phyloP scores from a whole-genome alignment of 2,888 invertebrate genomes.

The Epistrophella euchroma region DNA sequence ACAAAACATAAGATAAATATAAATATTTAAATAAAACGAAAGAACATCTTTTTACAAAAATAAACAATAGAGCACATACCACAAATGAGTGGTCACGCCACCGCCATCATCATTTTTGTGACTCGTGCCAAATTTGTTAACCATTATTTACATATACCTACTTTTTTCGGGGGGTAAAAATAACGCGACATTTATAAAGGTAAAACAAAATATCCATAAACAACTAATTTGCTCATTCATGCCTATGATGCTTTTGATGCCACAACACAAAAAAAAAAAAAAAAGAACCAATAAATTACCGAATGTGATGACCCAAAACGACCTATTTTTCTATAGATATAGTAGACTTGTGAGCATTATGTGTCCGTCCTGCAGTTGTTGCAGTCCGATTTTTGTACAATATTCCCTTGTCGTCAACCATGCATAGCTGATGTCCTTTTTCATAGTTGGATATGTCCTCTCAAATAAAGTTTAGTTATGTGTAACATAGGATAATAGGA shows the following conservation, averaged over 20 bases:
- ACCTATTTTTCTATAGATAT: constrained; percentile 21
- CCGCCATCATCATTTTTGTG: constrained; percentile 56
- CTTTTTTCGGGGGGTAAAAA: constrained; percentile 10
- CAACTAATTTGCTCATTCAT: constrained; percentile 57
- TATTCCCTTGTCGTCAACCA: constrained; percentile 36
- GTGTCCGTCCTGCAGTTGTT: neutral
- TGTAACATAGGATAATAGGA: constrained; percentile 57
- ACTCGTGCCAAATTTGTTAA: constrained; percentile 60
- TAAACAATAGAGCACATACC: constrained; percentile 22
- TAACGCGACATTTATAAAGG: constrained; percentile 33
- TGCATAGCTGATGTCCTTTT: constrained; percentile 53
- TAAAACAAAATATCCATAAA: constrained; percentile 34
- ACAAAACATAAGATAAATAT: too few species aligned
- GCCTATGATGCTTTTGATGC: constrained; percentile 41
- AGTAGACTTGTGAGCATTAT: neutral
- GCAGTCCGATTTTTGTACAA: constrained; percentile 10
- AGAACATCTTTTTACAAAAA: too few species aligned
- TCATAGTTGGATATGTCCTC: constrained; percentile 14
- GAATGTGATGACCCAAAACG: constrained; percentile 63
- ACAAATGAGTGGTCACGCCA: constrained; percentile 59
- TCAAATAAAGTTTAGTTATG: constrained; percentile 12
- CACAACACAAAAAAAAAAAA: neutral
- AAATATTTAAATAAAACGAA: too few species aligned
- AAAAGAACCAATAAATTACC: constrained; percentile 62
- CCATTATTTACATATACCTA: constrained; percentile 3